Base-by-base conservation (phyloP, 2,797 vertebrate genomes). In the Eptatretus atami region DNA sequence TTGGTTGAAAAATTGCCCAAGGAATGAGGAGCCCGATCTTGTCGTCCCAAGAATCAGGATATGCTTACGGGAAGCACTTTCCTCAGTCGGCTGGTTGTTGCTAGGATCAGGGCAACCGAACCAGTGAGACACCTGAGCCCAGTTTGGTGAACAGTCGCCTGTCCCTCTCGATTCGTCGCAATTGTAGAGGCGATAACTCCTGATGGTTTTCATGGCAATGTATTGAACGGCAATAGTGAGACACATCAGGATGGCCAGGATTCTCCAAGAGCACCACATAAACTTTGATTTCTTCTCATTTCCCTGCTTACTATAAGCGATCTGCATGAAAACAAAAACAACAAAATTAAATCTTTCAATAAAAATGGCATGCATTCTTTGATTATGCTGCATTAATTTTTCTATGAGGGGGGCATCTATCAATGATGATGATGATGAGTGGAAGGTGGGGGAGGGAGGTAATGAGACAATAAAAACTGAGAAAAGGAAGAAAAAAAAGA, bases 221-320 rank as follows among this genome's bases (percentile, higher is more conserved):
- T 92, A 93, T 75, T 93, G 86, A 73, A 93, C 86, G 67, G 83
- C 86, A 31, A 93, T 82, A 70, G 86, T 88, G 71, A 84, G 84
- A 80, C 88, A 78, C 70, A 83, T 86, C 71, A 93, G 78, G 73
- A 93, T 77, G 74, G 92, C 80, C 75, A 93, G 82, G 73, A 83
- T 82, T 82, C 92, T 93, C 86, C 86, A 92, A 75, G 86, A 90
- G 81, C 86, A 93, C 78, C 88, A 82, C 86, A 93, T 93, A 84
- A 44, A 44, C 31, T 3, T 44, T 44, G 31, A 44, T 44, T 44
- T 44, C 31, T 44, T 44, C 31, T 44, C 31, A 44, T 44, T 44
- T 44, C 6, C 31, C 31, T 44, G 31, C 31, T 44, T 44, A 44
- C 6, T 44, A 44, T 44, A 44, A 44, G 31, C 31, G 31, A 44